Evolutionary conservation across 2,888 invertebrate species (phyloP).

Genomic region (Odontocolon sp.): DNA sequence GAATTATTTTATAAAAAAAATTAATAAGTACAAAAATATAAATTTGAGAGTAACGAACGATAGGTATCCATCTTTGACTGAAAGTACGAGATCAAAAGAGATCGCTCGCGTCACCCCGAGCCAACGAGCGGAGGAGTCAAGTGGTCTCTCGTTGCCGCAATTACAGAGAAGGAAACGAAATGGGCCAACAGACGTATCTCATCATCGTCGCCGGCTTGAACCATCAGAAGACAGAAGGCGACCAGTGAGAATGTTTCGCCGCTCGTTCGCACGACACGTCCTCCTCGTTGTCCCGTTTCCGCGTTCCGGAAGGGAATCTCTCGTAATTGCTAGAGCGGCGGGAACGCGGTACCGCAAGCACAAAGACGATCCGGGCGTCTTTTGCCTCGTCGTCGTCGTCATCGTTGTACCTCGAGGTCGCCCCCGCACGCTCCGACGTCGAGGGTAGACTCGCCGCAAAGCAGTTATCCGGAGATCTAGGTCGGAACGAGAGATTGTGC

Average conservation of each 20-base stretch:
- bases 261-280: conserved; percentile 2
- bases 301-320: conserved; percentile 55
- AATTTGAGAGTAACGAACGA: no score
- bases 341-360: conserved; percentile 28
- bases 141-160: conserved; percentile 59
- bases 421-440: conserved; percentile 31
- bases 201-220: conserved; percentile 26
- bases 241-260: neutral
- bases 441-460: conserved; percentile 43
- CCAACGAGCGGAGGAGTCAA: conserved; percentile 38
- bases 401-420: conserved; percentile 35
- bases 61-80: no score
- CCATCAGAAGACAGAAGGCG: neutral
- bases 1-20: no score
- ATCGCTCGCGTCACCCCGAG: conserved; percentile 23
- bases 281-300: conserved; percentile 36
- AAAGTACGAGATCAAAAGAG: conserved; percentile 36
- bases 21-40: no score
- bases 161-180: conserved; percentile 48
- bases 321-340: conserved; percentile 44
- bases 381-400: conserved; percentile 29
- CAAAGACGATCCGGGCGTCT: conserved; percentile 46
- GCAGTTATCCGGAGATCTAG: conserved; percentile 49
- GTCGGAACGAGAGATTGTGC: conserved; percentile 46
- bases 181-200: conserved; percentile 48